These are phyloP conservation scores for Lagenorhynchus albirostris DNA, from an alignment of 2,113 vertebrate species.

Conservation along the genomic window DNA sequence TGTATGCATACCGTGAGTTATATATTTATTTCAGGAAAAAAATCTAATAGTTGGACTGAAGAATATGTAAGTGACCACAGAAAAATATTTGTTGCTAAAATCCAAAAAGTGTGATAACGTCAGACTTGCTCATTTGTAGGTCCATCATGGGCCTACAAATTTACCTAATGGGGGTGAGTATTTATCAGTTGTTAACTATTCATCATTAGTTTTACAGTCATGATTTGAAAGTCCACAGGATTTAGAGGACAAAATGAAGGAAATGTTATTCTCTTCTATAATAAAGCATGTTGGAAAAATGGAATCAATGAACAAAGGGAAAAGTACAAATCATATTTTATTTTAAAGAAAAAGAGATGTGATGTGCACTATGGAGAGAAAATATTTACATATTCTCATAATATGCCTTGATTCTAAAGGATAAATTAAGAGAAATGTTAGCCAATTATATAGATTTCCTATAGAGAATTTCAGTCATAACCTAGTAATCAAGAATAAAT, in stretches of 20 bases:
- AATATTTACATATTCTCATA: neutral
- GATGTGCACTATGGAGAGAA: neutral
- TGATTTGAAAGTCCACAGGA: conserved; percentile 45
- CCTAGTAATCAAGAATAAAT: neutral
- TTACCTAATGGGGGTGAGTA: neutral
- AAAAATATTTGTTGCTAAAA: neutral
- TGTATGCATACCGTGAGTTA: neutral
- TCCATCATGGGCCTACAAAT: neutral
- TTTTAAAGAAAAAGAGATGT: neutral
- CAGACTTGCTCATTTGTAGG: neutral
- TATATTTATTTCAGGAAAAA: neutral
- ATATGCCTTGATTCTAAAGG: neutral
- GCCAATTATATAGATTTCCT: neutral
- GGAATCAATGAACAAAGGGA: neutral
- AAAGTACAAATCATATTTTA: conserved; percentile 5
- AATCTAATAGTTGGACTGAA: neutral
- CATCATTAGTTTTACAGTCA: conserved; percentile 48
- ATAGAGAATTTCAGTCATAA: neutral
- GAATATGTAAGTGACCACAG: neutral
- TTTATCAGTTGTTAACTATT: conserved; percentile 43
- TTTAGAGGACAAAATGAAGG: conserved; percentile 27
- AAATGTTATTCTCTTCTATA: conserved; percentile 20
- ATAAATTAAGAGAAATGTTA: neutral
- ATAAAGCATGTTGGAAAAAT: neutral
- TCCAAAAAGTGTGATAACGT: neutral